Evolutionary conservation across 2,113 vertebrate species (phyloP).

Genomic region (Etheostoma spectabile): DNA sequence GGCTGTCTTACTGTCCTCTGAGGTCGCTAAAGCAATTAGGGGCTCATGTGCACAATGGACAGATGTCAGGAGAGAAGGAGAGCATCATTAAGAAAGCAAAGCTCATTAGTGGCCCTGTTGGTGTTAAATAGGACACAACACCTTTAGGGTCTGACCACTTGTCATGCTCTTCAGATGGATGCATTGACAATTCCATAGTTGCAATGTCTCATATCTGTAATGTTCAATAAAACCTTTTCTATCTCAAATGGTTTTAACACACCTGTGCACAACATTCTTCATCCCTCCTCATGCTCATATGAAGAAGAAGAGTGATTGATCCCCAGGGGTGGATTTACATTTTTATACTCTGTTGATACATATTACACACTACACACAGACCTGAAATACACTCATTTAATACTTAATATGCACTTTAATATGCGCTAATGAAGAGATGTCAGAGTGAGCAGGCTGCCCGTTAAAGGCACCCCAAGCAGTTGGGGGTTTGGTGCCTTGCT

Average conservation of each 20-base stretch:
- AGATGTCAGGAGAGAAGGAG: conserved; percentile 35
- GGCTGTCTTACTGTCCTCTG: background rate
- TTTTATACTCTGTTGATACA: too few relatives aligned
- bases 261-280: background rate
- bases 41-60: conserved; percentile 35
- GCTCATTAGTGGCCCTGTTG: conserved; percentile 23
- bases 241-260: background rate
- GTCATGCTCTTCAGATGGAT: background rate
- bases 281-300: too few relatives aligned
- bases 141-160: background rate
- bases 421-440: too few relatives aligned
- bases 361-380: too few relatives aligned
- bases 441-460: too few relatives aligned
- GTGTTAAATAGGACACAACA: conserved; percentile 1
- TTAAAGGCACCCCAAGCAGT: too few relatives aligned
- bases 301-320: too few relatives aligned
- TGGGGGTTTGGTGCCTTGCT: too few relatives aligned
- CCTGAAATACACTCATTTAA: too few relatives aligned
- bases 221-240: too few relatives aligned
- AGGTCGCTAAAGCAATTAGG: conserved; percentile 38
- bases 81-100: conserved; percentile 9
- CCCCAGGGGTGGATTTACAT: too few relatives aligned
- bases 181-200: background rate
- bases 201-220: background rate
- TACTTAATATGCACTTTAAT: too few relatives aligned